Evolutionary conservation across 2,888 invertebrate genomes (phyloP).

Genomic region (Lymantria monacha): DNA sequence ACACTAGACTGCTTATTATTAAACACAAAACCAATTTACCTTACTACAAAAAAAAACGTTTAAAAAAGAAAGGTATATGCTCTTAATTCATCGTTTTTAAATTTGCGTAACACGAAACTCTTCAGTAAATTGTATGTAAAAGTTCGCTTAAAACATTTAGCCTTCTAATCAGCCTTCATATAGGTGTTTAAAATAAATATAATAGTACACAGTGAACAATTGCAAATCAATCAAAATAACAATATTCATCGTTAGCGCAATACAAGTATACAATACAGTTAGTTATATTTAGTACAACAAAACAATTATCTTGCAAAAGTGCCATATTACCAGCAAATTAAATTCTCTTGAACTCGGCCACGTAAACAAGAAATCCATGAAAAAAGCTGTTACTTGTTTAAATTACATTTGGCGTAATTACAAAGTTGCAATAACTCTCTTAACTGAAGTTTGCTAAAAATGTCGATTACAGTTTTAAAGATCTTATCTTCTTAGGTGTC

Average conservation of each 20-base stretch:
- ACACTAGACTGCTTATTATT: too few species aligned
- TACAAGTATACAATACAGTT: too few species aligned
- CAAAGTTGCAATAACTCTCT: slow-evolving; percentile 5
- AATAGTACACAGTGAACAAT: neutral
- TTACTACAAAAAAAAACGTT: too few species aligned
- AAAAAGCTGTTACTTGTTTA: slow-evolving; percentile 5
- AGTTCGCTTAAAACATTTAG: too few species aligned
- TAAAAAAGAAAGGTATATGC: too few species aligned
- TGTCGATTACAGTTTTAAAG: neutral
- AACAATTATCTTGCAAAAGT: slow-evolving; percentile 20
- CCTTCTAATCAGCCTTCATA: neutral
- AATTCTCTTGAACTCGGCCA: slow-evolving; percentile 15
- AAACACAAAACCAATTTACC: too few species aligned
- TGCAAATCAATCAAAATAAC: neutral
- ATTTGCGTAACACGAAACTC: too few species aligned
- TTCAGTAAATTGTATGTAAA: too few species aligned
- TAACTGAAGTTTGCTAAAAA: neutral
- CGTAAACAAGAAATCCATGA: neutral
- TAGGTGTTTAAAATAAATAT: neutral
- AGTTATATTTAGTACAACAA: slow-evolving; percentile 2
- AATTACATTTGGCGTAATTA: slow-evolving; percentile 8
- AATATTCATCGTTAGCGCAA: neutral
- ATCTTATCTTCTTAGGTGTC: too few species aligned
- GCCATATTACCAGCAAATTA: slow-evolving; percentile 9
- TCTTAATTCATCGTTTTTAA: too few species aligned